Evolutionary conservation across 2,888 invertebrate genomes (phyloP), one percentile per base, ranked within the genome.

Genomic region (Lutraria lutraria): DNA sequence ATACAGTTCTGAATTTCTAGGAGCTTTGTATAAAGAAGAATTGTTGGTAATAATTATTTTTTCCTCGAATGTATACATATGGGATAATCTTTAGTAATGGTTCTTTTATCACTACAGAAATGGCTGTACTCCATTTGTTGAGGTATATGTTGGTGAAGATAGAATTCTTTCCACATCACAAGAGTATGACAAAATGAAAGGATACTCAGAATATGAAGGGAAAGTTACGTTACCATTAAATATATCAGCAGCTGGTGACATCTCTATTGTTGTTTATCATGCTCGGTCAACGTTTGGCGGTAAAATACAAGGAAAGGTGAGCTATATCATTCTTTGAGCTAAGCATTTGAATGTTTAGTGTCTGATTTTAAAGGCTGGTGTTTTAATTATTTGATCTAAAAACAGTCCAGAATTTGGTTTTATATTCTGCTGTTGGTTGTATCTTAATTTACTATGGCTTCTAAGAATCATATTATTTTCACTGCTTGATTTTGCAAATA

Each of bases 71-170:
- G 63, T 63, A 63, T 21, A n/a, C n/a, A n/a, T n/a, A n/a, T 63
- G 63, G 19, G 56, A 19, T 56, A 56, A n/a, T 43, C 43, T 43
- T 19, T n/a, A n/a, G 63, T 63, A n/a, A 63, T 63, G 3, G 4
- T 56, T 56, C 56, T 8, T 43, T 8, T 56, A 13, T 56, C 19
- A 8, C 12, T 63, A 31, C 93, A 98, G 98, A 93, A 99, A 99
- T 97, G 99, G 99, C 0, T 99, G 99, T 96, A 97, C 99, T 89
- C 99, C 99, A 12, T 99, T 98, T 96, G 97, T 99, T 87, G 99
- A 99, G 97, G 97, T 99, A 43, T 99, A 98, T 96, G 98, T 98
- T 95, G 99, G 98, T 95, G 98, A 98, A 93, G 96, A 97, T 86
- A 97, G 98, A 94, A 97, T 98, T 72, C 97, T 98, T 93, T 98